Conservation (phyloP, 2,113 vertebrate species). For the Antechinus stuartii region DNA sequence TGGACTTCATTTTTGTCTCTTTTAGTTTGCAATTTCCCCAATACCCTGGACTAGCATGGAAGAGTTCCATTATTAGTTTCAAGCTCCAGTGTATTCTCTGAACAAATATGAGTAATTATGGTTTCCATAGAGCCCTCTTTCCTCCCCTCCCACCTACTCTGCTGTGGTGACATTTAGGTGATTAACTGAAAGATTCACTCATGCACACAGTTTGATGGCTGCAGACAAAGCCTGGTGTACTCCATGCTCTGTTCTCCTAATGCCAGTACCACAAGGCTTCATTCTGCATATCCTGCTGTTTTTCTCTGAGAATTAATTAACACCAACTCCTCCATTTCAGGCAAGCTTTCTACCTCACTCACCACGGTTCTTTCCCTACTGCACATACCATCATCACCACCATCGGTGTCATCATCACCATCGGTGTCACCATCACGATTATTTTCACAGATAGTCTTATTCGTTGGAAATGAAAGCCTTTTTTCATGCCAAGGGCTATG, state of each 20-base stretch:
- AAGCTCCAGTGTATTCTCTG: background rate
- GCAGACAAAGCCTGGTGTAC: background rate
- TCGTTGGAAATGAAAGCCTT: background rate
- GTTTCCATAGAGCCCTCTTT: background rate
- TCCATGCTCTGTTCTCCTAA: background rate
- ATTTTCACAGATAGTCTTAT: background rate
- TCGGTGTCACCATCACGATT: background rate
- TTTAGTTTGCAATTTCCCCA: background rate
- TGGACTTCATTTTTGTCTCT: background rate
- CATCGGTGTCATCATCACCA: background rate
- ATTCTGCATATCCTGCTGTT: background rate
- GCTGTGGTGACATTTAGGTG: background rate
- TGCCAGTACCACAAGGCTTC: background rate
- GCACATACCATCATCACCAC: background rate
- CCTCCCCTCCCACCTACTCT: background rate
- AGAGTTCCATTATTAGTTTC: background rate
- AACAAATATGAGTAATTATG: background rate
- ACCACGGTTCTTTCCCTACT: background rate
- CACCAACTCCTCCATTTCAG: background rate
- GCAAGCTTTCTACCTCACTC: background rate
- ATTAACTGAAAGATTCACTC: background rate
- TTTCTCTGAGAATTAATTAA: background rate
- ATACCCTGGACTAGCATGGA: background rate
- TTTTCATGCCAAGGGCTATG: background rate
- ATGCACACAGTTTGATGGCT: background rate